These are phyloP conservation scores for Lithophane leautieri DNA, from an alignment of 2,888 invertebrate genomes.

Conservation along the genomic window DNA sequence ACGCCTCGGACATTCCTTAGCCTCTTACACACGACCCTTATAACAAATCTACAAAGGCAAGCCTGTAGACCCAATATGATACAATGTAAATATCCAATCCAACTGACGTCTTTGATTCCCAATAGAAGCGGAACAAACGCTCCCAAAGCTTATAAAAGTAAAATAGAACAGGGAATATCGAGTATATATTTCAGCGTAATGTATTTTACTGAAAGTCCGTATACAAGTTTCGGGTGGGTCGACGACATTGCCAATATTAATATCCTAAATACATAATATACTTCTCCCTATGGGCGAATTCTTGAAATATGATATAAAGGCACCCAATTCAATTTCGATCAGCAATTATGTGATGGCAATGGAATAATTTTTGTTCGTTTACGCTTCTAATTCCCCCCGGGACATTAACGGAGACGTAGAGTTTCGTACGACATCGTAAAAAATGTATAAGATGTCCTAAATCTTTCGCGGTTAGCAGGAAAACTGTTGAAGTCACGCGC, in stretches of 20 bases:
- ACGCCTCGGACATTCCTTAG: background rate
- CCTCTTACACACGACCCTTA: background rate
- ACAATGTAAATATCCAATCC: slow-evolving; percentile 10
- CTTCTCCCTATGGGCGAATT: slow-evolving; percentile 35
- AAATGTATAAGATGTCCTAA: slow-evolving; percentile 19
- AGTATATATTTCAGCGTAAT: slow-evolving; percentile 35
- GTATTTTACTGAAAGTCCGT: slow-evolving; percentile 39
- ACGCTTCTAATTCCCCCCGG: slow-evolving; percentile 35
- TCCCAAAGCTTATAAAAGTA: slow-evolving; percentile 24
- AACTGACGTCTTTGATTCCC: slow-evolving; percentile 17
- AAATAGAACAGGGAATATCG: slow-evolving; percentile 35
- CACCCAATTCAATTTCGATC: slow-evolving; percentile 37
- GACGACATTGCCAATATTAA: slow-evolving; percentile 46
- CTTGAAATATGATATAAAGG: slow-evolving; percentile 23
- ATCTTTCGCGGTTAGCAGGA: slow-evolving; percentile 17
- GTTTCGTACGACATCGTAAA: slow-evolving; percentile 8
- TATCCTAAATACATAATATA: slow-evolving; percentile 32
- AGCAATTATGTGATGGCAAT: slow-evolving; percentile 28
- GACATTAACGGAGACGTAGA: slow-evolving; percentile 1
- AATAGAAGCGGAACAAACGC: slow-evolving; percentile 23
- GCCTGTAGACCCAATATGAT: slow-evolving; percentile 8
- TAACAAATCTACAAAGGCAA: slow-evolving; percentile 10
- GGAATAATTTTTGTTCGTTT: slow-evolving; percentile 36
- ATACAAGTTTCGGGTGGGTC: slow-evolving; percentile 21
- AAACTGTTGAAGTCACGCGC: slow-evolving; percentile 31